Evolutionary conservation across 1,140 invertebrate genomes (phyloP).

Genomic region (Branchinecta lindahli): DNA sequence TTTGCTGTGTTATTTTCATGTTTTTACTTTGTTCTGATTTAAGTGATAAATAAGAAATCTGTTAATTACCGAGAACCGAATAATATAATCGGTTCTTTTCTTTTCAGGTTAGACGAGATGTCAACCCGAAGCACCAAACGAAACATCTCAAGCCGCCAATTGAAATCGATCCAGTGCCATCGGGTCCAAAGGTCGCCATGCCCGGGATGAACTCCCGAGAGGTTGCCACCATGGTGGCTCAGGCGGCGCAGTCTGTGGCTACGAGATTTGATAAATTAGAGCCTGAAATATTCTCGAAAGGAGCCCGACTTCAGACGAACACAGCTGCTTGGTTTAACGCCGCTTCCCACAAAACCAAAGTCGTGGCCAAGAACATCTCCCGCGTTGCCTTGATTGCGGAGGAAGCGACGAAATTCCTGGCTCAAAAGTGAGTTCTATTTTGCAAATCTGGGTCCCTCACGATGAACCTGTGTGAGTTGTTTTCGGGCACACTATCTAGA

Average conservation of each 20-base stretch:
- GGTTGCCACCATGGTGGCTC: conserved; percentile 27
- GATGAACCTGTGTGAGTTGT: too few species aligned
- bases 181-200: conserved; percentile 27
- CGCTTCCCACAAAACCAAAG: conserved; percentile 34
- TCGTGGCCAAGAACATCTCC: conserved; percentile 36
- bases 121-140: conserved; percentile 21
- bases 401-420: conserved; percentile 36
- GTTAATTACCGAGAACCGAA: too few species aligned
- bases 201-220: conserved; percentile 30
- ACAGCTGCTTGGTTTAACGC: conserved; percentile 39
- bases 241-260: conserved; percentile 27
- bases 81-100: neutral
- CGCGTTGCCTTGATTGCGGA: conserved; percentile 36
- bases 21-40: too few species aligned
- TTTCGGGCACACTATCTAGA: too few species aligned
- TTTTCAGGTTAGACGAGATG: neutral
- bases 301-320: conserved; percentile 31
- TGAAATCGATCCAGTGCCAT: conserved; percentile 25
- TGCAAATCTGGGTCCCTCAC: too few species aligned
- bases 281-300: conserved; percentile 29
- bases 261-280: conserved; percentile 30
- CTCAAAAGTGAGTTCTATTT: conserved; percentile 31
- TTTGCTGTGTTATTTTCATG: too few species aligned
- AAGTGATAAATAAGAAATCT: too few species aligned
- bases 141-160: conserved; percentile 26